Evolutionary conservation across 2,797 vertebrate genomes (phyloP).

Genomic region (Malacoraja senta): DNA sequence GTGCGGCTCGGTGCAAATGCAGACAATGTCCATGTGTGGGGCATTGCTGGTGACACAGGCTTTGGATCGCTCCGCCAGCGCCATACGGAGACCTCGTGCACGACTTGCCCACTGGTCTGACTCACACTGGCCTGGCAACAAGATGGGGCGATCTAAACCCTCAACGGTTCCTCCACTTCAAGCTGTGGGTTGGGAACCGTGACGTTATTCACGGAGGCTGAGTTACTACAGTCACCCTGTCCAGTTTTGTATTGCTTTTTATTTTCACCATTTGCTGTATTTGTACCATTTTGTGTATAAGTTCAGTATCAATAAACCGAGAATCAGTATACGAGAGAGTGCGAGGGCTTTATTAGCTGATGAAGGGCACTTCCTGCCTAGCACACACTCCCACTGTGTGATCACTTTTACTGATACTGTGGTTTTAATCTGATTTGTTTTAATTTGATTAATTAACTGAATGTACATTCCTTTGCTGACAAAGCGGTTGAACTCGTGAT

Average conservation of each 20-base stretch:
- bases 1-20: neutral
- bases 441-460: too few relatives aligned
- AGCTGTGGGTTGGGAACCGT: neutral
- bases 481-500: too few relatives aligned
- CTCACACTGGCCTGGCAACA: neutral
- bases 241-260: constrained; percentile 21
- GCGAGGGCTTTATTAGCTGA: neutral
- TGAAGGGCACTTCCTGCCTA: neutral
- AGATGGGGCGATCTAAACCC: neutral
- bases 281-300: constrained; percentile 35
- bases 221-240: neutral
- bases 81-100: neutral
- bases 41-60: neutral
- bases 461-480: too few relatives aligned
- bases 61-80: neutral
- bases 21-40: neutral
- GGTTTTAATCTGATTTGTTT: too few relatives aligned
- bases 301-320: constrained; percentile 31
- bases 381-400: too few relatives aligned
- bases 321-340: neutral
- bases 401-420: too few relatives aligned
- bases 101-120: neutral
- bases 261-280: constrained; percentile 14
- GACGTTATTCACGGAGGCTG: neutral
- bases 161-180: neutral